Conservation (phyloP, 2,113 vertebrate genomes). For the Empidonax alnorum region DNA sequence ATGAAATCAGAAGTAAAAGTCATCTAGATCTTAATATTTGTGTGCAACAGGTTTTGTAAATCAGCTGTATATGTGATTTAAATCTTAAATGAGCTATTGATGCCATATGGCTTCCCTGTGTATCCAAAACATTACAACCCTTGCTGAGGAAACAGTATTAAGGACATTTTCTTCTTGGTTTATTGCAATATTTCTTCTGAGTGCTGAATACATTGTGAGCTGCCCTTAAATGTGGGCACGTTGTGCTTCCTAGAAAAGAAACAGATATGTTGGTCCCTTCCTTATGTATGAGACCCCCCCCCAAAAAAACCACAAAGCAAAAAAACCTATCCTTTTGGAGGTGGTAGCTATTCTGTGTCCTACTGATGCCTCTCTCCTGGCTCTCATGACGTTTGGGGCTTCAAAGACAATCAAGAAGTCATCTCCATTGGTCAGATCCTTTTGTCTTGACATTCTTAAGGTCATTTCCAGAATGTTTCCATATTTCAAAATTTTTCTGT, state of each 20-base stretch:
- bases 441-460: neutral
- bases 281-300: neutral
- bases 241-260: neutral
- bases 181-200: neutral
- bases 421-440: neutral
- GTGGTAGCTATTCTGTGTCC: neutral
- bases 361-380: neutral
- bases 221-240: neutral
- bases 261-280: neutral
- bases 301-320: neutral
- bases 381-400: neutral
- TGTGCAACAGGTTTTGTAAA: neutral
- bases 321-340: neutral
- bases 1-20: neutral
- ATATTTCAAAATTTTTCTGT: neutral
- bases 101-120: neutral
- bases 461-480: neutral
- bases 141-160: neutral
- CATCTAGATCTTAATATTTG: neutral
- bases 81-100: neutral
- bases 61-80: neutral
- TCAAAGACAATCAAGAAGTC: neutral
- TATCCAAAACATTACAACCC: neutral
- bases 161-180: neutral
- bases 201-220: neutral